Base-by-base conservation (phyloP, 2,797 vertebrate genomes). In the Catostomus latipinnis region DNA sequence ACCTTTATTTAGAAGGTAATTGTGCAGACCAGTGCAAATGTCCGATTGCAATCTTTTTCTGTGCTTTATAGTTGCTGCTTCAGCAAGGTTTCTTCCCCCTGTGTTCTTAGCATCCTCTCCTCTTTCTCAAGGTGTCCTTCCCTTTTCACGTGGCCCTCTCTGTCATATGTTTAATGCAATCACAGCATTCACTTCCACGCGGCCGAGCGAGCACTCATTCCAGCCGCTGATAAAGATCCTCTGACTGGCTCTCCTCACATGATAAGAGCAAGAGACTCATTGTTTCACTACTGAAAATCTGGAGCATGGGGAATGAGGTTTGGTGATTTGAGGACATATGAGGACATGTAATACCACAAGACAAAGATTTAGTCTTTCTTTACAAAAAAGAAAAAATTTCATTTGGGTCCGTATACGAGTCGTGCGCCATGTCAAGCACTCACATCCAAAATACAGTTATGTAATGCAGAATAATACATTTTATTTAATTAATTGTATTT, bases 91-190 rank as follows among this genome's bases (percentile, higher is more conserved):
- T 95, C 93, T 94, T 94, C 94, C 84, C 93, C 94, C 94, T 95
- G 91, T 91, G 89, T 87, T 77, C 94, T 91, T 90, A 89, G 92
- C 94, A 90, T 96, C 96, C 94, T 94, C 18, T 96, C 93, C 96
- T 95, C 95, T 94, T 95, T 96, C 94, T 95, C 96, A 98, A 98
- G 96, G 96, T 99, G 97, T 98, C 93, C 97, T 98, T 95, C 79
- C 88, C 86, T 88, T 94, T 95, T 96, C 96, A 96, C 95, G 96
- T 96, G 94, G 91, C 93, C 94, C 95, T 94, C 86, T 76, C 67
- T 86, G 68, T 84, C 34, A 4, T 34, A 34, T 34, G 34, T 89
- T 95, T 96, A 97, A 98, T 97, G 94, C 95, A 97, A 95, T 96
- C 94, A 91, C 95, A 95, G 94, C 93, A 93, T 94, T 95, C 96